Evolutionary conservation across 2,113 vertebrate genomes (phyloP).

Genomic region (Silurus asotus): DNA sequence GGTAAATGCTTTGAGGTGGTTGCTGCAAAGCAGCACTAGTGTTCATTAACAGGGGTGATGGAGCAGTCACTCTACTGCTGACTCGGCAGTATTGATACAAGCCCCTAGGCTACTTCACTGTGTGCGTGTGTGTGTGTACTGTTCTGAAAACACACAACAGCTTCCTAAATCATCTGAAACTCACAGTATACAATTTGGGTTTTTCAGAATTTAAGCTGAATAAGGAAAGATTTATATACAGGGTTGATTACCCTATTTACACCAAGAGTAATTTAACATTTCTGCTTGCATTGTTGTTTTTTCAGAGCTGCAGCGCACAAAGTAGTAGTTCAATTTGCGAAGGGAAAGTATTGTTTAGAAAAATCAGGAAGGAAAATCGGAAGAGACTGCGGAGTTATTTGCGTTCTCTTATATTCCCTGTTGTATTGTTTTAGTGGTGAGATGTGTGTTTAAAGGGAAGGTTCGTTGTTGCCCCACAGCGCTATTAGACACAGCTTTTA

Average conservation of each 20-base stretch:
- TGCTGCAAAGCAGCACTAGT: slow-evolving; percentile 19
- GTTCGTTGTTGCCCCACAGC: slow-evolving; percentile 15
- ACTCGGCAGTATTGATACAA: slow-evolving; percentile 48
- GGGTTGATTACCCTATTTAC: slow-evolving; percentile 18
- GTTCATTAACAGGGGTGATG: slow-evolving; percentile 40
- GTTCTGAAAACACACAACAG: slow-evolving; percentile 17
- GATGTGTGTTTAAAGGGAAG: slow-evolving; percentile 28
- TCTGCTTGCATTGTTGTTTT: slow-evolving; percentile 12
- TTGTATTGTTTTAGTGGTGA: slow-evolving; percentile 4
- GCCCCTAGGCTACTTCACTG: slow-evolving; percentile 16
- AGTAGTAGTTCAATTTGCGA: slow-evolving; percentile 13
- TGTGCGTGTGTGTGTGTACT: slow-evolving; percentile 21
- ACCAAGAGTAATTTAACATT: slow-evolving; percentile 14
- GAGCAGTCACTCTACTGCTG: slow-evolving; percentile 38
- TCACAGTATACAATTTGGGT: not conserved
- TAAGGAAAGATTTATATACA: slow-evolving; percentile 9
- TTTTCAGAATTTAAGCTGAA: slow-evolving; percentile 25
- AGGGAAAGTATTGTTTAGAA: not conserved
- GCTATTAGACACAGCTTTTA: slow-evolving; percentile 17
- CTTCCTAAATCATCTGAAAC: slow-evolving; percentile 22
- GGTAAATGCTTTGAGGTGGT: slow-evolving; percentile 7
- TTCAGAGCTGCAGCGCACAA: not conserved
- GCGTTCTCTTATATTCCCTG: not conserved
- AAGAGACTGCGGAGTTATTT: not conserved
- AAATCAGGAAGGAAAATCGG: not conserved